Conservation (phyloP, 2,113 vertebrate species). For the Seriola aureovittata region DNA sequence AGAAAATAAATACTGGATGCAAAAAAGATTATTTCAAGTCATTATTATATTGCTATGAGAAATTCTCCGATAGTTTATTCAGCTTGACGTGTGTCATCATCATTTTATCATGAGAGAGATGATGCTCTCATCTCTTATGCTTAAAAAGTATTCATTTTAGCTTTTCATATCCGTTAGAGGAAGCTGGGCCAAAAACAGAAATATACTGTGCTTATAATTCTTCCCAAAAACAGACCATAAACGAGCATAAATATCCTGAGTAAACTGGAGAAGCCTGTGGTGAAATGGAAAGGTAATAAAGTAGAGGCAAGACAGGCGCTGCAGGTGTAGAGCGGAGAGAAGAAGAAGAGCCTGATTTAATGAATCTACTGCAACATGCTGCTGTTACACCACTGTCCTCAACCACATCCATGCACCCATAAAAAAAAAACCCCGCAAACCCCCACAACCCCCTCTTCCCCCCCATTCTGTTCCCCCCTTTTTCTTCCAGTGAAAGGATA, state of each 20-base stretch:
- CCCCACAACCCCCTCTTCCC: constrained; percentile 35
- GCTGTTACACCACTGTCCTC: constrained; percentile 34
- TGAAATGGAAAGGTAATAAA: constrained; percentile 1
- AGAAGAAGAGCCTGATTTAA: constrained; percentile 27
- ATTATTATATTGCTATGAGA: not conserved
- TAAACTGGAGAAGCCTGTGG: constrained; percentile 2
- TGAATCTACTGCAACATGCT: constrained; percentile 56
- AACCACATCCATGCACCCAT: constrained; percentile 46
- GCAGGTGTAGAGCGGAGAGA: constrained; percentile 32
- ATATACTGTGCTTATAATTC: not conserved
- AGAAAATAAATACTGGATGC: not conserved
- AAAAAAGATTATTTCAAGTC: not conserved
- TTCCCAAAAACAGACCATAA: not conserved
- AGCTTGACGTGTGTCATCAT: constrained; percentile 5
- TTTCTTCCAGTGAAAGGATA: constrained; percentile 74
- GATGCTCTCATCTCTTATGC: not conserved
- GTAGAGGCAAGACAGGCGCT: constrained; percentile 1
- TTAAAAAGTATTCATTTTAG: not conserved
- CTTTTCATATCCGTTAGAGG: not conserved
- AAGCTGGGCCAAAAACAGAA: not conserved
- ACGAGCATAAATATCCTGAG: not conserved
- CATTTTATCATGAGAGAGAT: not conserved
- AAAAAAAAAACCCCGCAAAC: constrained; percentile 16
- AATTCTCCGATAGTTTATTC: constrained; percentile 7
- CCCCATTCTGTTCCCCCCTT: constrained; percentile 49